A percentile compares a stretch with the other conserved stretches of the same genome.
Evolutionary conservation across 1,140 invertebrate species (phyloP).

Genomic region (Cydia splendana): DNA sequence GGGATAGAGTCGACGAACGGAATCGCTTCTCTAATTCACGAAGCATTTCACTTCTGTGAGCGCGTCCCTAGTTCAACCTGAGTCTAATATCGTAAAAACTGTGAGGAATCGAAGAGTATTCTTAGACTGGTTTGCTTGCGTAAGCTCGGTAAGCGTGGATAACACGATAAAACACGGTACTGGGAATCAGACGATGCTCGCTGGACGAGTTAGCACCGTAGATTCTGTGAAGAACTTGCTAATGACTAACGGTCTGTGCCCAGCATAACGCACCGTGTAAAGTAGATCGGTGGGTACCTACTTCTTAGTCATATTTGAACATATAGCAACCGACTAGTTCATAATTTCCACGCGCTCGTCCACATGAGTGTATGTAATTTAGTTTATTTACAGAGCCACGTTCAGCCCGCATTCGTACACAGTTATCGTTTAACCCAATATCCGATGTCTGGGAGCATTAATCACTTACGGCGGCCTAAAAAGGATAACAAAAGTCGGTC

Average conservation of each 20-base stretch:
- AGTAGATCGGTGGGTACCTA: neutral
- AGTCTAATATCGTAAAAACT: neutral
- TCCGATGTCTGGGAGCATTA: neutral
- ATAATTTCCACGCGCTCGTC: neutral
- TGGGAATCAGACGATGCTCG: constrained; percentile 4
- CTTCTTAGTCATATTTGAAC: constrained; percentile 1
- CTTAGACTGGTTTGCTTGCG: neutral
- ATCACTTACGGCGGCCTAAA: neutral
- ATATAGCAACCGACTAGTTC: neutral
- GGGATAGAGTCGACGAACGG: constrained; percentile 57
- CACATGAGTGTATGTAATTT: neutral
- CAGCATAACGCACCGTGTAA: constrained; percentile 6
- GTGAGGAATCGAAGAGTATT: neutral
- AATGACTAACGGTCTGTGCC: constrained; percentile 29
- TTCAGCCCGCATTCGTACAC: neutral
- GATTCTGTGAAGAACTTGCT: constrained; percentile 25
- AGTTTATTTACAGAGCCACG: constrained; percentile 1
- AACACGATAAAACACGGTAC: constrained; percentile 1
- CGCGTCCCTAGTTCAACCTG: neutral
- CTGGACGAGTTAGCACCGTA: constrained; percentile 27
- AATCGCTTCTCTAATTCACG: constrained; percentile 42
- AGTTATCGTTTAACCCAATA: neutral
- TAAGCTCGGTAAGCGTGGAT: neutral
- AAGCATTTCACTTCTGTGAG: constrained; percentile 31
- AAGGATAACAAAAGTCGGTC: constrained; percentile 24